Conservation (phyloP, 2,797 vertebrate species). For the Melanotaenia parkinsoni region DNA sequence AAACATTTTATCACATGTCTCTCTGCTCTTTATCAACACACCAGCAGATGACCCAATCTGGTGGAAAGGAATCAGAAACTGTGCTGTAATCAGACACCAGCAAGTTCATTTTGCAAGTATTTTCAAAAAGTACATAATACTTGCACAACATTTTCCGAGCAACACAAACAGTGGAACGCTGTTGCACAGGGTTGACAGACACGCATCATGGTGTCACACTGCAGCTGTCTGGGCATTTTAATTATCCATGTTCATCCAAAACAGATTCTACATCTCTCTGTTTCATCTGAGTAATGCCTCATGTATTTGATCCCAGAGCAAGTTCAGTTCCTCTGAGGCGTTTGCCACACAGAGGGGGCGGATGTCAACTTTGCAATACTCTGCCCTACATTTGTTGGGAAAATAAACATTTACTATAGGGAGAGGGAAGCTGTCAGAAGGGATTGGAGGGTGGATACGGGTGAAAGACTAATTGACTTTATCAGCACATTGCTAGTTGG, state of each 20-base stretch:
- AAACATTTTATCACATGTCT: background rate
- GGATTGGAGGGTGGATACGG: constrained; percentile 23
- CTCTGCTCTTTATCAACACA: constrained; percentile 14
- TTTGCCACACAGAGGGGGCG: constrained; percentile 29
- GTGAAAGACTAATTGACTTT: constrained; percentile 40
- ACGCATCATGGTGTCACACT: constrained; percentile 4
- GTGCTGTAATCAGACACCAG: background rate
- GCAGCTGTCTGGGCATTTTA: constrained; percentile 45
- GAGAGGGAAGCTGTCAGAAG: constrained; percentile 35
- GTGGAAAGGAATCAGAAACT: background rate
- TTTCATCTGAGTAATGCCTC: constrained; percentile 46
- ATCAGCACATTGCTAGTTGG: constrained; percentile 42
- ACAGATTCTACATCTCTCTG: constrained; percentile 33
- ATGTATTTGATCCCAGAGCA: constrained; percentile 45
- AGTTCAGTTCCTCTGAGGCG: constrained; percentile 48
- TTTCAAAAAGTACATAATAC: background rate
- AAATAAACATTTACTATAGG: constrained; percentile 56
- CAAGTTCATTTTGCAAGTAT: constrained; percentile 6
- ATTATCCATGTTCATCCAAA: constrained; percentile 58
- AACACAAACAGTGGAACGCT: background rate
- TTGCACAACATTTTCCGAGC: constrained; percentile 7
- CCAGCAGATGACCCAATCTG: constrained; percentile 20
- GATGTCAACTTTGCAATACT: constrained; percentile 35
- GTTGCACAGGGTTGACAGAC: constrained; percentile 11
- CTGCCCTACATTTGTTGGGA: constrained; percentile 54